Percentiles rank a stretch among this genome's conserved stretches.
phyloP scores from a whole-genome alignment of 2,113 vertebrate genomes.

The Colinus virginianus region DNA sequence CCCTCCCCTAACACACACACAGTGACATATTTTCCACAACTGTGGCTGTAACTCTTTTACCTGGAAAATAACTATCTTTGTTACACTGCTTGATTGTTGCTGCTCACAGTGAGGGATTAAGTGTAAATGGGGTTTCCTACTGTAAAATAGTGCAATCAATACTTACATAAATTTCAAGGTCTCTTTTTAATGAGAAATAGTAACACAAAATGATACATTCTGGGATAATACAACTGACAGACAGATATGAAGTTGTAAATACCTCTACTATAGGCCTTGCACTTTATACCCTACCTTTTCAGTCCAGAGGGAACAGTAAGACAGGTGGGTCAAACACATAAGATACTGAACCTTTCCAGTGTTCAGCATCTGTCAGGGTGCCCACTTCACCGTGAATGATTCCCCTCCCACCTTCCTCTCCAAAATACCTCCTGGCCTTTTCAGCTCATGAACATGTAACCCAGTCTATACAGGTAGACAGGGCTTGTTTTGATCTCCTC shows the following conservation, averaged over 20 bases:
- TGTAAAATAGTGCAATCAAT: neutral
- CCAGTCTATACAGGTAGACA: neutral
- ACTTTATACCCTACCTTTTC: neutral
- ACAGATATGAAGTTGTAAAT: neutral
- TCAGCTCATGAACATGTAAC: neutral
- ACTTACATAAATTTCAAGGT: neutral
- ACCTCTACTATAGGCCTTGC: neutral
- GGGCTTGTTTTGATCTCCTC: neutral
- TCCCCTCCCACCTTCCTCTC: neutral
- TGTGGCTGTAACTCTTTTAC: neutral
- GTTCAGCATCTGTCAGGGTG: neutral
- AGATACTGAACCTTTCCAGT: neutral
- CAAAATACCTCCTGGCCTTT: neutral
- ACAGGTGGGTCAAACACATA: fast-evolving
- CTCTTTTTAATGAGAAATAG: neutral
- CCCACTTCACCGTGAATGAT: neutral
- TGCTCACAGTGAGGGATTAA: neutral
- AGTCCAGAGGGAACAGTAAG: neutral
- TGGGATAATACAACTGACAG: neutral
- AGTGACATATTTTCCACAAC: neutral
- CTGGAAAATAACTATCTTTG: neutral
- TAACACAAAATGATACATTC: neutral
- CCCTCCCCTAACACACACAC: neutral
- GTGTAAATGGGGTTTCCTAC: neutral
- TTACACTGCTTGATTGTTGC: neutral